phyloP scores from a whole-genome alignment of 2,888 invertebrate genomes.

The Ellobium chinense region DNA sequence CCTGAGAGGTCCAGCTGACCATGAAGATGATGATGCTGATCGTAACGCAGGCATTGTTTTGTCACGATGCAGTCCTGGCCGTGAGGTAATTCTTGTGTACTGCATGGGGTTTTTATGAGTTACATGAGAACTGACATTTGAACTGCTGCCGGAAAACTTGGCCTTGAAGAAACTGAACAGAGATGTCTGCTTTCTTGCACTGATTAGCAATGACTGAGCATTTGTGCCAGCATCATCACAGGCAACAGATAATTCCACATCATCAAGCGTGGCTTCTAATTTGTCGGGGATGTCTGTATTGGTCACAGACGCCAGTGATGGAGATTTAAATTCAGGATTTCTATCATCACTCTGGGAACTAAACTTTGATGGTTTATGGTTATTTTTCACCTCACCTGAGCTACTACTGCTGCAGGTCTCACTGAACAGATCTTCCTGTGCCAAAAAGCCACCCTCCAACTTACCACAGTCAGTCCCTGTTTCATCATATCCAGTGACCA shows the following conservation, averaged over 20 bases:
- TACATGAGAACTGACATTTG: too few species aligned
- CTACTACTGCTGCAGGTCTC: background rate
- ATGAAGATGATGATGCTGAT: background rate
- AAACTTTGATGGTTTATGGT: background rate
- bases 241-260: background rate
- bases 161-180: constrained; percentile 57
- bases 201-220: background rate
- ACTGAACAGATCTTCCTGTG: background rate
- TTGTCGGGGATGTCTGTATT: too few species aligned
- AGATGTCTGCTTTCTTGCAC: constrained; percentile 54
- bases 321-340: too few species aligned
- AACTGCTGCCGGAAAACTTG: too few species aligned
- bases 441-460: background rate
- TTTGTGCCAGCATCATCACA: background rate
- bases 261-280: background rate
- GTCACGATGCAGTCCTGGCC: background rate
- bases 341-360: background rate
- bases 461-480: background rate
- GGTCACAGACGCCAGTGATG: too few species aligned
- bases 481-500: background rate
- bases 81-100: background rate
- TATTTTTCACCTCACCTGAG: background rate
- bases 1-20: background rate
- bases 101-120: too few species aligned
- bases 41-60: background rate